Evolutionary conservation across 2,113 vertebrate species (phyloP).

Genomic region (Oncorhynchus nerka): DNA sequence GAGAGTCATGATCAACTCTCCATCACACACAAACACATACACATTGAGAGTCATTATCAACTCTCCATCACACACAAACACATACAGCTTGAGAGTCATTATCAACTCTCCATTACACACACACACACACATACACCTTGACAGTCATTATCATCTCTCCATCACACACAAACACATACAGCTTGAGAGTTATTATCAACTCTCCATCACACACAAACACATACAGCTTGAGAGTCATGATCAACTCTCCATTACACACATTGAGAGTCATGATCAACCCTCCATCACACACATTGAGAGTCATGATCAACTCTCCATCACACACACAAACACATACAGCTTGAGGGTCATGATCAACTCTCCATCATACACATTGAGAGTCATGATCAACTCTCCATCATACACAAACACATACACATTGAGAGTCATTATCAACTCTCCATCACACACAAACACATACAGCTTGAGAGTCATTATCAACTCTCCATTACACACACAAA

Average conservation of each 20-base stretch:
- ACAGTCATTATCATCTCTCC: too few species aligned
- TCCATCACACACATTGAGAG: background rate
- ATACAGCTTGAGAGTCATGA: conserved; percentile 29
- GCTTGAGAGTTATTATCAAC: too few species aligned
- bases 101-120: background rate
- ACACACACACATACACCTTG: background rate
- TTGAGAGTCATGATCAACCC: conserved; percentile 12
- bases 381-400: conserved; percentile 36
- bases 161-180: background rate
- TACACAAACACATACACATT: background rate
- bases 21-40: too few species aligned
- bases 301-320: background rate
- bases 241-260: conserved; percentile 8
- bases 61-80: background rate
- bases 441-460: conserved; percentile 2
- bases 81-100: too few species aligned
- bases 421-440: too few species aligned
- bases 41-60: background rate
- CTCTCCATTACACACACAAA: background rate
- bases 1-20: too few species aligned
- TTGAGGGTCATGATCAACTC: too few species aligned
- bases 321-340: too few species aligned
- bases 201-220: background rate
- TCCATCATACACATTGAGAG: background rate
- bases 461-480: background rate